A percentile compares a stretch with the other conserved stretches of the same genome.
These are phyloP conservation scores for Endotricha flammealis DNA, from an alignment of 2,888 invertebrate species.

Conservation along the genomic window DNA sequence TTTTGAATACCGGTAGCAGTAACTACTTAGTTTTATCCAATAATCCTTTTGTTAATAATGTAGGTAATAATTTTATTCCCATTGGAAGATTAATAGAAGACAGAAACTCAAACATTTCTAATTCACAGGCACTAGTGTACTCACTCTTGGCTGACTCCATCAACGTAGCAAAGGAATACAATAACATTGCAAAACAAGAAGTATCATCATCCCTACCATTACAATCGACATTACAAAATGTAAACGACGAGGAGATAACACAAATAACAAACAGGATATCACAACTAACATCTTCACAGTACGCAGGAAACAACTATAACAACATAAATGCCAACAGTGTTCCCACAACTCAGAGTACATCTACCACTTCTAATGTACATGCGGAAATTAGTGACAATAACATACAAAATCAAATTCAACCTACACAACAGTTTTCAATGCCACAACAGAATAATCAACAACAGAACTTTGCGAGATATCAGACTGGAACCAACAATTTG, in stretches of 20 bases:
- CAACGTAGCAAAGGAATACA: constrained; percentile 63
- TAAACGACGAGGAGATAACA: constrained; percentile 47
- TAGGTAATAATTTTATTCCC: constrained; percentile 45
- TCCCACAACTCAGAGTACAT: constrained; percentile 24
- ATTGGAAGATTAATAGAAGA: constrained; percentile 54
- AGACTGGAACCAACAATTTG: constrained; percentile 24
- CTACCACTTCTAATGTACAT: constrained; percentile 27
- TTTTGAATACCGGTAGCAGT: constrained; percentile 64
- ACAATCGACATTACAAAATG: constrained; percentile 39
- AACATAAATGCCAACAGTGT: constrained; percentile 26
- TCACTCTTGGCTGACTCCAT: constrained; percentile 66
- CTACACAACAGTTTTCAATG: constrained; percentile 12
- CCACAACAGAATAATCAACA: constrained; percentile 15
- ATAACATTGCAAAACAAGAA: constrained; percentile 53
- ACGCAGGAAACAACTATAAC: constrained; percentile 28
- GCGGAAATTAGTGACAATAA: constrained; percentile 25
- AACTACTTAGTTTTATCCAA: constrained; percentile 65
- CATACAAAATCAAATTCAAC: constrained; percentile 24
- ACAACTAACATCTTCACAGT: constrained; percentile 61
- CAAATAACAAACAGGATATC: constrained; percentile 55
- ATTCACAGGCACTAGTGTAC: constrained; percentile 72
- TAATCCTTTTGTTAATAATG: constrained; percentile 32
- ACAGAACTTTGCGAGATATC: constrained; percentile 31
- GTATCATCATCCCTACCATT: constrained; percentile 35
- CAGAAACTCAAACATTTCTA: constrained; percentile 59